These are phyloP conservation scores for Benitochromis conjunctus DNA, from an alignment of 2,113 vertebrate genomes.

Conservation along the genomic window DNA sequence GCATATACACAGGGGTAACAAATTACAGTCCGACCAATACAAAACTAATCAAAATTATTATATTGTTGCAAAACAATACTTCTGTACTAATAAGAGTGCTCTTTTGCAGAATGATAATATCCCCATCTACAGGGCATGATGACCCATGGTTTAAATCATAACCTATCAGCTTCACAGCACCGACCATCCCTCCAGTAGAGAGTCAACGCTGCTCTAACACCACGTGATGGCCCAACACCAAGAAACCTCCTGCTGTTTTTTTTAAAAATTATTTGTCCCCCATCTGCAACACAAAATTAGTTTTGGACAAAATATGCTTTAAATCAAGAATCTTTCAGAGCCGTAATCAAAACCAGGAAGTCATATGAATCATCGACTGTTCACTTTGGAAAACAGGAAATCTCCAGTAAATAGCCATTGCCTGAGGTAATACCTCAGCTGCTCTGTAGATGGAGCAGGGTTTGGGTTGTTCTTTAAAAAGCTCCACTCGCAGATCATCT, in stretches of 20 bases:
- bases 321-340: neutral
- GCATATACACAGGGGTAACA: neutral
- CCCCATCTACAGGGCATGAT: neutral
- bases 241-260: neutral
- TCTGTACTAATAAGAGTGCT: neutral
- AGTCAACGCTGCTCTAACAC: neutral
- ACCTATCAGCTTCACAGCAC: neutral
- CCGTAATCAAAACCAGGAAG: neutral
- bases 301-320: neutral
- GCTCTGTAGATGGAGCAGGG: conserved; percentile 30
- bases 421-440: conserved; percentile 1
- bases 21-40: neutral
- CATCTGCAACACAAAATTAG: neutral
- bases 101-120: neutral
- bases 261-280: neutral
- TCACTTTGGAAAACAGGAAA: neutral
- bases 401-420: neutral
- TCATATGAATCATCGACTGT: neutral
- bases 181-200: neutral
- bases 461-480: neutral
- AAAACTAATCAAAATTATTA: neutral
- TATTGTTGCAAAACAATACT: no score
- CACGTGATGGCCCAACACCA: neutral
- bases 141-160: neutral
- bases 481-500: neutral